Percentiles rank a stretch among this genome's conserved stretches.
Evolutionary conservation across 2,888 invertebrate genomes (phyloP).

Genomic region (Hypena proboscidalis): DNA sequence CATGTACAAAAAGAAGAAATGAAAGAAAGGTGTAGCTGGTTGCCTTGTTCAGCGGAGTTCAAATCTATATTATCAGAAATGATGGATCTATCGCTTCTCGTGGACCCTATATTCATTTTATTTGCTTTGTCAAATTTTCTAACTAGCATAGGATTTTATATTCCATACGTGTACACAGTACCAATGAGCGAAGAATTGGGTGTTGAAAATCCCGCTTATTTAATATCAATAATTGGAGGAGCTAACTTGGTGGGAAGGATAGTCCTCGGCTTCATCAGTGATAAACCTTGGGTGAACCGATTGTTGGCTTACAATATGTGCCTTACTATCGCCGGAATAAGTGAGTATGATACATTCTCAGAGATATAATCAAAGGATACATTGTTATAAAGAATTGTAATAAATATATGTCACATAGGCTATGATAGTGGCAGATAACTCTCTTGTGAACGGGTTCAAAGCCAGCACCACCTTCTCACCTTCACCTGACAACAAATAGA

Average conservation of each 20-base stretch:
- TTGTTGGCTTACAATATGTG: constrained; percentile 95
- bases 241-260: constrained; percentile 96
- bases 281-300: constrained; percentile 96
- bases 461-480: no score
- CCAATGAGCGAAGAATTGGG: constrained; percentile 88
- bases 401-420: no score
- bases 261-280: constrained; percentile 93
- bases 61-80: constrained; percentile 90
- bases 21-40: constrained; percentile 82
- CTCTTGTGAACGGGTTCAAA: no score
- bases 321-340: constrained; percentile 94
- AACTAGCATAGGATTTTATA: constrained; percentile 97
- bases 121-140: constrained; percentile 97
- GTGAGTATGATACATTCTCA: constrained; percentile 80
- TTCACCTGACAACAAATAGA: no score
- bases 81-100: constrained; percentile 94
- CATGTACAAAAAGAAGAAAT: constrained; percentile 65
- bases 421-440: no score
- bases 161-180: constrained; percentile 95
- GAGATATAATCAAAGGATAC: not conserved
- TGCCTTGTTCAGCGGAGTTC: constrained; percentile 89
- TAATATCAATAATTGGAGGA: constrained; percentile 93
- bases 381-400: no score
- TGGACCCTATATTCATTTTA: constrained; percentile 94
- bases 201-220: constrained; percentile 87